Conservation (phyloP, 1,140 invertebrate species). For the Aphelenchoides fujianensis region DNA sequence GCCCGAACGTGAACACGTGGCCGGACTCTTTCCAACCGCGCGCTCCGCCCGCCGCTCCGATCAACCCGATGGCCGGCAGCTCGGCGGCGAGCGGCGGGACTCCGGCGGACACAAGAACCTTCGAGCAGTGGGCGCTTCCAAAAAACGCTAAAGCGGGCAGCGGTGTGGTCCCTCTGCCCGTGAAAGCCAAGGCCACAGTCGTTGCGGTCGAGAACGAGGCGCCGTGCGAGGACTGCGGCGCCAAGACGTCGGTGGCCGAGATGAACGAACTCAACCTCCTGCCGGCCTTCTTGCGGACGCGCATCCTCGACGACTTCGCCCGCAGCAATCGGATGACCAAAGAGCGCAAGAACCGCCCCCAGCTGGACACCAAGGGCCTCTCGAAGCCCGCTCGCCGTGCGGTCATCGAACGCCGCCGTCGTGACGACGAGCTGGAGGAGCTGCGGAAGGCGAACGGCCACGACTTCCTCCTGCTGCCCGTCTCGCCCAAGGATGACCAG, state of each 20-base stretch:
- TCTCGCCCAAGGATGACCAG: background rate
- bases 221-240: slow-evolving; percentile 17
- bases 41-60: too few relatives aligned
- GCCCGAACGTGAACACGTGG: too few relatives aligned
- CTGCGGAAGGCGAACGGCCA: background rate
- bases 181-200: background rate
- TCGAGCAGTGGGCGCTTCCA: too few relatives aligned
- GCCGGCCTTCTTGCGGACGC: slow-evolving; percentile 1
- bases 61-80: too few relatives aligned
- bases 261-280: background rate
- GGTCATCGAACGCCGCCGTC: background rate
- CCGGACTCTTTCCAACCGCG: too few relatives aligned
- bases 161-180: background rate
- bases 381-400: slow-evolving; percentile 2
- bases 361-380: background rate
- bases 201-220: background rate
- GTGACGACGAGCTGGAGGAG: slow-evolving; percentile 9
- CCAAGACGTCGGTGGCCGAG: background rate
- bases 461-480: background rate
- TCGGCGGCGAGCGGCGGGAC: too few relatives aligned
- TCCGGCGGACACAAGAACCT: too few relatives aligned
- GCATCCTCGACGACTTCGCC: slow-evolving; percentile 11
- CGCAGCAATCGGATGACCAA: background rate
- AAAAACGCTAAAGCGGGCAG: background rate
- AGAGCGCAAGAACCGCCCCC: background rate